Evolutionary conservation across 2,888 invertebrate species (phyloP), one percentile per base, ranked within the genome.

Genomic region (Leptinotarsa tumamoca): DNA sequence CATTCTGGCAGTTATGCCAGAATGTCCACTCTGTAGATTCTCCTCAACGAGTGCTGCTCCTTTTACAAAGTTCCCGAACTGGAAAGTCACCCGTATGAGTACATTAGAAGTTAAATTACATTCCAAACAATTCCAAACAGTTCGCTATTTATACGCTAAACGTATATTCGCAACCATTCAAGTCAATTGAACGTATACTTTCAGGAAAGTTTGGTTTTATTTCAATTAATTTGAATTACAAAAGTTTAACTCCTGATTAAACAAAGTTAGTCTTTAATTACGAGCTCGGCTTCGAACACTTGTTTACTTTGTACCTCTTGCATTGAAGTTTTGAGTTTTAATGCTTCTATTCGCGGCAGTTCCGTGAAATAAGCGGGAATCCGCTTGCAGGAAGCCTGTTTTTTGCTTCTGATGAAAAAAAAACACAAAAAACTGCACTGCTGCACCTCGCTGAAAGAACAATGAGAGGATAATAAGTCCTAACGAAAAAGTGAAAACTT

Each of bases 191-290:
- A 79, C 80, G 77, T 76, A 77, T 79, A 75, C 78, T 78, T 75
- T 76, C 77, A 72, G 69, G 67, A 73, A 78, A 78, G 72, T 77
- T 77, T 56, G 75, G 79, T 75, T 82, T 80, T 78, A 80, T 81
- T 81, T 78, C 83, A 83, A 83, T 83, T 81, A 83, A 83, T 83
- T 80, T 81, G 82, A 81, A 82, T 82, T 80, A 81, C 80, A 80
- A 83, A 83, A 83, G 81, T 83, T 83, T 79, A 81, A 79, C 80
- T 80, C 79, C 79, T 83, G 83, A 82, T 82, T 83, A 81, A 82
- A 83, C 82, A 82, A 82, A 82, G 81, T 81, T 80, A 79, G 79
- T 82, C 79, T 82, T 81, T 82, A 81, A 83, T 83, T 81, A 83
- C 78, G 80, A 81, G 81, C 78, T 80, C 78, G 77, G 79, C 73